Evolutionary conservation across 2,113 vertebrate genomes (phyloP).

Genomic region (Peromyscus polionotus): DNA sequence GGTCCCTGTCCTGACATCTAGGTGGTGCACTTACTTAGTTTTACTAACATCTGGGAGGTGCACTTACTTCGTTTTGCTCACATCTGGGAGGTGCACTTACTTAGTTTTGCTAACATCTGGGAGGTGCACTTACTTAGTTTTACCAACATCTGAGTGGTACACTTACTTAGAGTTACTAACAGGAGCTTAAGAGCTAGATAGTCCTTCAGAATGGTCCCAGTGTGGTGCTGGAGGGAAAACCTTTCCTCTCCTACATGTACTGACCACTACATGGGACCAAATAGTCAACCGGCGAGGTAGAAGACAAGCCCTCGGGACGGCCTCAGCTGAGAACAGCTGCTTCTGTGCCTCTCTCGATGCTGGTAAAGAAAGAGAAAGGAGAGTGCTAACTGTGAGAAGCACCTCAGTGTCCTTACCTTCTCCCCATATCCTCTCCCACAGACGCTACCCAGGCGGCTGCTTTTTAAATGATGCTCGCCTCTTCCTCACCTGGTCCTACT

Average conservation of each 20-base stretch:
- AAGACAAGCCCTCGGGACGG: background rate
- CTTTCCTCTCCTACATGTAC: background rate
- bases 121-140: background rate
- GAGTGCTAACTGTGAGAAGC: rapidly evolving
- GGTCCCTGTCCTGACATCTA: background rate
- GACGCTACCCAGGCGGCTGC: background rate
- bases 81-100: too few species aligned
- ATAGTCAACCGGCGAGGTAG: background rate
- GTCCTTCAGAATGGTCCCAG: background rate
- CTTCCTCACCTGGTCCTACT: background rate
- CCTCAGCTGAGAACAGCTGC: background rate
- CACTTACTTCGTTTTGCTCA: background rate
- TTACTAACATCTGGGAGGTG: background rate
- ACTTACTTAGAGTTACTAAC: background rate
- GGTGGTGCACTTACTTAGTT: too few species aligned
- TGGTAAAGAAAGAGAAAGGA: background rate
- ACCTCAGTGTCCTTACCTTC: too few species aligned
- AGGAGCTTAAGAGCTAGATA: background rate
- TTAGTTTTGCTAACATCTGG: background rate
- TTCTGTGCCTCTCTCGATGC: background rate
- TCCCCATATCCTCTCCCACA: background rate
- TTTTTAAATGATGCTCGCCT: background rate
- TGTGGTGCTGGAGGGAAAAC: background rate
- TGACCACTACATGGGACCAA: background rate
- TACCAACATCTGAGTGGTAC: background rate